Evolutionary conservation across 2,888 invertebrate genomes (phyloP), one percentile per base, ranked within the genome.

Genomic region (Melikaiella ostensackeni): DNA sequence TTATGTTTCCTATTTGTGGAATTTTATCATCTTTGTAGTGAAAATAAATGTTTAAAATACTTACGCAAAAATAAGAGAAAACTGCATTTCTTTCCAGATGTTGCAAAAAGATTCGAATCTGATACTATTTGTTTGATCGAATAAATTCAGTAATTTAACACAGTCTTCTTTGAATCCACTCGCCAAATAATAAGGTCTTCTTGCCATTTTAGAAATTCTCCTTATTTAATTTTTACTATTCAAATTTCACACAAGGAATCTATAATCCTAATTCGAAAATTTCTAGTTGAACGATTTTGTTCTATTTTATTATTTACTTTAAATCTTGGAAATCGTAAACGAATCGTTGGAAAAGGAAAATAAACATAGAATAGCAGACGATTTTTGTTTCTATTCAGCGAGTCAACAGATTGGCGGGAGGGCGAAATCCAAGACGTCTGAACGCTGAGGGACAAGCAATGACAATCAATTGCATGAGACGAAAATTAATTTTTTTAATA

Each of bases 31-130:
- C 7, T 30, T 61, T 30, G 13, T 30, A 1, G 5, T 61, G 13
- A 33, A 33, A 27, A 33, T 59, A 3, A 59, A 38, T 70, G 35
- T 61, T 7, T 16, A 30, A 55, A 75, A 33, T 70, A 81, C 89
- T 84, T 77, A 91, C 91, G 81, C 61, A 78, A 90, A 91, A 50
- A 91, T 80, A 1, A 88, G 75, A 5, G 89, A 86, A 81, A 91
- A 91, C 75, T 91, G 88, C 87, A 89, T 87, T 4, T 86, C 84
- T 76, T 84, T 87, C 91, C 91, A 91, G 21, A 87, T 82, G 21
- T 86, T 81, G 38, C 84, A 83, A 79, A 91, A 91, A 16, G 83
- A 85, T 76, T 88, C 82, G 82, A 89, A 91, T 75, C 88, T 83
- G 5, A 88, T 86, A 7, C 85, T 83, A n/a, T 87, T 81, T 5